Evolutionary conservation across 2,113 vertebrate genomes (phyloP), one percentile per base, ranked within the genome.

Genomic region (Campylorhamphus procurvoides): DNA sequence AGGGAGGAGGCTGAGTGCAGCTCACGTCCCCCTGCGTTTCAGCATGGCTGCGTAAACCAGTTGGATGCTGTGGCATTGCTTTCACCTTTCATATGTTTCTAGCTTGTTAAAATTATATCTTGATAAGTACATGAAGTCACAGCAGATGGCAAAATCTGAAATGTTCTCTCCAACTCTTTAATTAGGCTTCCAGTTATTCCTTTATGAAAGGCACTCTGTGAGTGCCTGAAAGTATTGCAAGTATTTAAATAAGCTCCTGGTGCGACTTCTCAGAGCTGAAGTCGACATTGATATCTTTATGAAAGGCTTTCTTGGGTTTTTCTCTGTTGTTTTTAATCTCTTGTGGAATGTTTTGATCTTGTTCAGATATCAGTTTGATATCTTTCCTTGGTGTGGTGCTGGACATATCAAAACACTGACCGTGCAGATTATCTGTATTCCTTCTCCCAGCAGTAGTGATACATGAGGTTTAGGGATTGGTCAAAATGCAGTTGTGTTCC

Each of bases 91-190:
- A 20, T 93, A 85, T 94, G 79, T 84, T 94, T 92, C 83, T 84
- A 77, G 76, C 83, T 90, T 84, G 88, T 94, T 95, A 94, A 94
- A 97, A 92, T 94, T 84, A 12, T 71, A 88, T 94, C 90, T 93
- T 71, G 64, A 23, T 90, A 86, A 94, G 92, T 90, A 93, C 90
- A 81, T 44, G 59, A 78, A 96, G 89, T 94, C 77, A 63, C 68
- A 96, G 86, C 96, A 96, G 92, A 96, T 95, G 94, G 95, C 68
- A 90, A 92, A 94, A 92, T 93, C 74, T 77, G 78, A 85, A 96
- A 91, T n/a, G n/a, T 93, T 94, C 81, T 87, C 69, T 95, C 62
- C 63, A 87, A 40, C 58, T 94, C 84, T 88, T 86, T 90, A 83
- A 93, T 93, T 95, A 95, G 95, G 31, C 84, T 94, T 93, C 77